Percentiles rank a stretch among this genome's conserved stretches.
Evolutionary conservation across 2,113 vertebrate genomes (phyloP).

Genomic region (Felis chaus): DNA sequence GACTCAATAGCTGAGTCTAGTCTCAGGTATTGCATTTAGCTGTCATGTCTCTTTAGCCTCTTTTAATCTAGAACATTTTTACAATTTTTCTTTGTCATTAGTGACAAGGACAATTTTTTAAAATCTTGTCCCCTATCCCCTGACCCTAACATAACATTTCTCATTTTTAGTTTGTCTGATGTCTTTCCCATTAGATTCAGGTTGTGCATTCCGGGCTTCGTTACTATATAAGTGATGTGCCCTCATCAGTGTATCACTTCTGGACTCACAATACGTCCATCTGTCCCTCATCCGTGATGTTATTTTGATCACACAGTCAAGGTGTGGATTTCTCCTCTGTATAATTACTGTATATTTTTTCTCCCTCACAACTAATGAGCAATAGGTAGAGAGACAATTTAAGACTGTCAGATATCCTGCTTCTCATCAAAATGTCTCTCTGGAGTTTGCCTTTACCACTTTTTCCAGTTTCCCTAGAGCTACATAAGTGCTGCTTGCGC

Average conservation of each 20-base stretch:
- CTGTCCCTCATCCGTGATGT: not conserved
- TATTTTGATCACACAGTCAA: not conserved
- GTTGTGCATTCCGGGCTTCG: not conserved
- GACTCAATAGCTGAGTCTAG: not conserved
- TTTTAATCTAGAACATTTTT: not conserved
- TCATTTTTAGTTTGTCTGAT: not conserved
- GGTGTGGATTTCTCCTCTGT: not conserved
- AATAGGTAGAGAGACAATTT: not conserved
- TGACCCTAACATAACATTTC: not conserved
- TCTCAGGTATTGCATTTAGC: not conserved
- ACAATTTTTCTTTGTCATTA: not conserved
- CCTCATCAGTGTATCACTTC: not conserved
- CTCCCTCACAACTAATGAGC: not conserved
- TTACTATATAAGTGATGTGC: not conserved
- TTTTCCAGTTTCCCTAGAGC: not conserved
- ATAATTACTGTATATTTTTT: not conserved
- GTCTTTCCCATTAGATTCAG: not conserved
- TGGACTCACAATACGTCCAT: not conserved
- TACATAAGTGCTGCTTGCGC: not conserved
- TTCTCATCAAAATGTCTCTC: not conserved
- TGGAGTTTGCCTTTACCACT: not conserved
- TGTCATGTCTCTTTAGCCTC: not conserved
- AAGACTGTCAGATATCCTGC: not conserved
- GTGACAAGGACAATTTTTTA: not conserved
- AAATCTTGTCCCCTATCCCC: not conserved